Conservation (phyloP, 1,140 invertebrate species). For the Phymorhynchus buccinoides region DNA sequence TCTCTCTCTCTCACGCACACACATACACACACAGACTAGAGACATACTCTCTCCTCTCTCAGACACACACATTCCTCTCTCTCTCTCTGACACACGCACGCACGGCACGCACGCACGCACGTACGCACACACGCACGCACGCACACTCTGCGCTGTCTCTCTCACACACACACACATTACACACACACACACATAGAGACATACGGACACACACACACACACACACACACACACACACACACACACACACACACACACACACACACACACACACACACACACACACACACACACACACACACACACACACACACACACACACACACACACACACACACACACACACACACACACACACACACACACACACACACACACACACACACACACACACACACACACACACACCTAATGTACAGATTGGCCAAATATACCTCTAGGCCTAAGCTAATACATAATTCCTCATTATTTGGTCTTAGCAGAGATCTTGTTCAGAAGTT, state of each 20-base stretch:
- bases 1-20: slow-evolving; percentile 22
- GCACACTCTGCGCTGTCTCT: background rate
- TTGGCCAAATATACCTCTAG: no score
- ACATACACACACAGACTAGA: no score
- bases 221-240: background rate
- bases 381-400: no score
- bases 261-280: background rate
- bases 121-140: background rate
- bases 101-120: slow-evolving; percentile 24
- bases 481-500: no score
- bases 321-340: no score
- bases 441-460: no score
- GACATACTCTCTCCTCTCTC: background rate
- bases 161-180: background rate
- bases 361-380: no score
- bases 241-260: background rate
- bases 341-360: no score
- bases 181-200: background rate
- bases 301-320: background rate
- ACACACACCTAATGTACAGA: no score
- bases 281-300: background rate
- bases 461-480: no score
- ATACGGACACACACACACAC: background rate
- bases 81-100: background rate
- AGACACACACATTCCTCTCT: no score